Conservation (phyloP, 2,113 vertebrate species). For the Cololabis saira region DNA sequence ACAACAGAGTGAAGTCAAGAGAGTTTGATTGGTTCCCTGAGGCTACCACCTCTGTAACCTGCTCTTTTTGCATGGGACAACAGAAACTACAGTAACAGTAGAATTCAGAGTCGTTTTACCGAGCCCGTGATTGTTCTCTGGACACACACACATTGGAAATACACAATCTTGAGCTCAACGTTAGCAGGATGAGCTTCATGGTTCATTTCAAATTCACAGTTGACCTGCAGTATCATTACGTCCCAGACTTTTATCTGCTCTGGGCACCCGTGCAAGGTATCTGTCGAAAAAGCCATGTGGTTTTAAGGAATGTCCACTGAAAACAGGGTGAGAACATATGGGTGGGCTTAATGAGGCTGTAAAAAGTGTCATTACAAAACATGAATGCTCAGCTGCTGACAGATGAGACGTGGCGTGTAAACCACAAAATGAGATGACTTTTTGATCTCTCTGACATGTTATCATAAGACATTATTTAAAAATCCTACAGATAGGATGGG, state of each 20-base stretch:
- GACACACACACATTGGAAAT: not conserved
- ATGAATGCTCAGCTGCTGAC: slow-evolving; percentile 57
- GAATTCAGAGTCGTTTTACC: too few relatives aligned
- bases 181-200: slow-evolving; percentile 1
- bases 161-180: not conserved
- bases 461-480: slow-evolving; percentile 41
- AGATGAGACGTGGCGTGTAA: slow-evolving; percentile 47
- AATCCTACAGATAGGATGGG: slow-evolving; percentile 3
- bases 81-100: too few relatives aligned
- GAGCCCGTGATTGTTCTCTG: not conserved
- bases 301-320: slow-evolving; percentile 63
- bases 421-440: slow-evolving; percentile 42
- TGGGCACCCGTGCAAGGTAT: slow-evolving; percentile 64
- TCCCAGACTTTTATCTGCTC: slow-evolving; percentile 38
- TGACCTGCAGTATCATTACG: slow-evolving; percentile 40
- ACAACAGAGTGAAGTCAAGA: slow-evolving; percentile 30
- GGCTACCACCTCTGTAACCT: not conserved
- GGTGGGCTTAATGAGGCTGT: slow-evolving; percentile 59
- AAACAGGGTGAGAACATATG: slow-evolving; percentile 50
- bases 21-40: not conserved
- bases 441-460: slow-evolving; percentile 50
- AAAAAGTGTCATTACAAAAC: slow-evolving; percentile 58
- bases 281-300: slow-evolving; percentile 19
- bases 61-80: too few relatives aligned
- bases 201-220: slow-evolving; percentile 30